These are phyloP conservation scores for Amblyraja radiata DNA, from an alignment of 2,797 vertebrate species.

Conservation along the genomic window DNA sequence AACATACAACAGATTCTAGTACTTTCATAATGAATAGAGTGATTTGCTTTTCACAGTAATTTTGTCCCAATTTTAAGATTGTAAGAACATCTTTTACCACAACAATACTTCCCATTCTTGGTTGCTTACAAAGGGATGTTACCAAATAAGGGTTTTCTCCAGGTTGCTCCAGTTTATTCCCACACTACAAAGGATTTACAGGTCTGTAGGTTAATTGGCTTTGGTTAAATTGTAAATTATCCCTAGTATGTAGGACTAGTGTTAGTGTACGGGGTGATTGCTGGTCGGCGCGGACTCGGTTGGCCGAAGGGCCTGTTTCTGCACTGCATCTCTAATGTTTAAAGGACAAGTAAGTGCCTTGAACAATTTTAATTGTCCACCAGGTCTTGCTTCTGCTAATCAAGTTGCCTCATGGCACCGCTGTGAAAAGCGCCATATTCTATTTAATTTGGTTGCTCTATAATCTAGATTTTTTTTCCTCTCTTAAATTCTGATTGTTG, in stretches of 20 bases:
- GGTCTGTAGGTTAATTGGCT: too few relatives aligned
- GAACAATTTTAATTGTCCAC: not conserved
- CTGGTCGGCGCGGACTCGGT: too few relatives aligned
- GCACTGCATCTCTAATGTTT: not conserved
- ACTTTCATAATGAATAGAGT: too few relatives aligned
- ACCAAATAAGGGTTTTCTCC: not conserved
- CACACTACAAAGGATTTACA: too few relatives aligned
- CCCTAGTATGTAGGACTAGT: too few relatives aligned
- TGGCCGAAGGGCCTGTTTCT: too few relatives aligned
- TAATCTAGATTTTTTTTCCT: not conserved
- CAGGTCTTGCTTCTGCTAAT: not conserved
- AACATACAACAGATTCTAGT: too few relatives aligned
- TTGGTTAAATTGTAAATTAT: too few relatives aligned
- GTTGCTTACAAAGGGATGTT: not conserved
- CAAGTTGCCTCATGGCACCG: not conserved
- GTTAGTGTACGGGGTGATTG: too few relatives aligned
- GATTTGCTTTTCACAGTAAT: too few relatives aligned
- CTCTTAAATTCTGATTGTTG: constrained; percentile 5
- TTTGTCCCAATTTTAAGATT: not conserved
- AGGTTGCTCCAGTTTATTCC: too few relatives aligned
- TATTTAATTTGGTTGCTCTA: not conserved
- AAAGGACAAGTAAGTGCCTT: not conserved
- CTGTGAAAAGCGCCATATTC: not conserved
- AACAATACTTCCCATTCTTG: not conserved
- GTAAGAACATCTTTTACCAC: not conserved